Evolutionary conservation across 1,140 invertebrate species (phyloP), one percentile per base, ranked within the genome.

Genomic region (Pseudoatta argentina): DNA sequence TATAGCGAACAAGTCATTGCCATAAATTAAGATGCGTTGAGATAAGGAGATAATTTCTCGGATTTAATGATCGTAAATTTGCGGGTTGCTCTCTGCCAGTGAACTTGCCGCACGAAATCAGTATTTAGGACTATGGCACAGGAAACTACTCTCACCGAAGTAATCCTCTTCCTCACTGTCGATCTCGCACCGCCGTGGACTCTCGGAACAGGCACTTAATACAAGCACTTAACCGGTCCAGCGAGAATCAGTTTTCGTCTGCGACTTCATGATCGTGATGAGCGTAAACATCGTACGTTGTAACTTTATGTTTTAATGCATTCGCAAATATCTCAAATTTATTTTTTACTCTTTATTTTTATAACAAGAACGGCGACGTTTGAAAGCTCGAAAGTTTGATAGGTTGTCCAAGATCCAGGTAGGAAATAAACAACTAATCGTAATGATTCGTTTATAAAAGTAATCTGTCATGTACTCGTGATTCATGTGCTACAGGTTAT

Each of bases 51-150:
- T 51, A 83, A 61, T 83, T 83, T 83, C 79, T 73, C 69, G 24
- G 44, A 39, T 83, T 73, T 73, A 63, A 83, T 48, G 79, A 73
- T 75, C 79, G 79, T 83, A 83, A 83, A 83, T 83, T 83, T 61
- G 69, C 69, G 14, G 69, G 67, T 53, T 34, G 78, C 66, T 34
- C 55, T 34, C 12, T n/a, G 53, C 53, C 48, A 30, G 30, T 27
- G 78, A 51, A 34, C n/a, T 57, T 39, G 27, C 77, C 24, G 18
- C 55, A 21, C 69, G 69, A 55, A 73, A 61, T 83, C 79, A 73
- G 55, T 83, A 83, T 83, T 83, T 83, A 83, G 79, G 55, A 83
- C 55, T 71, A 53, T n/a, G 67, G 67, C 34, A 53, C 51, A 69
- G 39, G 27, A 51, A 83, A 83, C 79, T 75, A 63, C 79, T 83